A percentile compares a stretch with the other conserved stretches of the same genome.
Conservation (phyloP, 2,888 invertebrate genomes). For the Mythimna vitellina region DNA sequence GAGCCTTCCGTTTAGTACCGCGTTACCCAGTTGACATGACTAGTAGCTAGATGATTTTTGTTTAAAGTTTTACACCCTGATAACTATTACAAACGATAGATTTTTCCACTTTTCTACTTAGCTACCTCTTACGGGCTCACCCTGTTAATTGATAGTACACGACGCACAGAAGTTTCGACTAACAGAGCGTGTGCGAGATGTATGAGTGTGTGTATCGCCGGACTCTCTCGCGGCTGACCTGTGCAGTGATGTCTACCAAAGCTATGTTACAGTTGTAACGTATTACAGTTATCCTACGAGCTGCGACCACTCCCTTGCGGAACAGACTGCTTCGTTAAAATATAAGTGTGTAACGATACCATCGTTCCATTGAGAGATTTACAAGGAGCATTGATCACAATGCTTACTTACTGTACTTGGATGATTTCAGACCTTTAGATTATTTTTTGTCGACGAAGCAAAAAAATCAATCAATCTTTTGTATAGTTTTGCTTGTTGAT, state of each 20-base stretch:
- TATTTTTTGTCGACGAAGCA: too few species aligned
- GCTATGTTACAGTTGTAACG: conserved; percentile 21
- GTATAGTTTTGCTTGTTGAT: too few species aligned
- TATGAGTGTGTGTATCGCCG: not conserved
- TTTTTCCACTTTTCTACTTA: conserved; percentile 27
- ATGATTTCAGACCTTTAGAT: not conserved
- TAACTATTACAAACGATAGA: not conserved
- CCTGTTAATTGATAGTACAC: not conserved
- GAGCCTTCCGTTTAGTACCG: too few species aligned
- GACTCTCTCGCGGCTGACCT: conserved; percentile 11
- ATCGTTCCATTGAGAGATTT: not conserved
- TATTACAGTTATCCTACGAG: not conserved
- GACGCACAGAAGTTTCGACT: conserved; percentile 1
- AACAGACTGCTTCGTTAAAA: not conserved
- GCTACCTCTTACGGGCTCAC: not conserved
- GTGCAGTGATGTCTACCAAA: conserved; percentile 58
- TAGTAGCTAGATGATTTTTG: not conserved
- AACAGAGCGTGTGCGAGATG: not conserved
- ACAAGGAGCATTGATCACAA: not conserved
- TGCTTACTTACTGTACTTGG: not conserved
- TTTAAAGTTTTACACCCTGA: not conserved
- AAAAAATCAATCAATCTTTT: too few species aligned
- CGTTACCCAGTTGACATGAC: too few species aligned
- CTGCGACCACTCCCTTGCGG: conserved; percentile 4
- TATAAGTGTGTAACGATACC: too few species aligned